These are phyloP conservation scores for Lasioglossum vierecki DNA, from an alignment of 2,888 invertebrate species.

Conservation along the genomic window DNA sequence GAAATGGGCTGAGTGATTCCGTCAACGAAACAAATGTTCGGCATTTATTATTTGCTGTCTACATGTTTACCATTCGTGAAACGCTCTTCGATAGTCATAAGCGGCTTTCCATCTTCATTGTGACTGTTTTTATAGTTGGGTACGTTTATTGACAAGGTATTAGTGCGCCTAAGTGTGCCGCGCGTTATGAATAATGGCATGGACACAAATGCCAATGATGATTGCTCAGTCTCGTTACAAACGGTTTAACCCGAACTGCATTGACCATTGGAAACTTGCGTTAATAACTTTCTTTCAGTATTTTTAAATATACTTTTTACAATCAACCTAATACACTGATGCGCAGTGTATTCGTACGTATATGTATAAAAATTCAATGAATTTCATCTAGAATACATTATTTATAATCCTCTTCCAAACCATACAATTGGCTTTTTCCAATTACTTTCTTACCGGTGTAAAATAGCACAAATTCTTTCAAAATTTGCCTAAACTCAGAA, in stretches of 20 bases:
- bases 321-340: too few species aligned
- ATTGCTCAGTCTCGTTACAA: slow-evolving; percentile 11
- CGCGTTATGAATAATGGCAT: slow-evolving; percentile 2
- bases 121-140: slow-evolving; percentile 70
- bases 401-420: too few species aligned
- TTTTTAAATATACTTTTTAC: too few species aligned
- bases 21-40: slow-evolving; percentile 71
- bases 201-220: background rate
- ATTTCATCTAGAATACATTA: too few species aligned
- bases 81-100: slow-evolving; percentile 31
- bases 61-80: slow-evolving; percentile 14
- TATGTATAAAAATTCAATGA: too few species aligned
- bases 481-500: too few species aligned
- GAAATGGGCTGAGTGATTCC: slow-evolving; percentile 79
- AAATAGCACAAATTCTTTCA: too few species aligned
- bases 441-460: too few species aligned
- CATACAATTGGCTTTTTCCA: too few species aligned
- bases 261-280: too few species aligned
- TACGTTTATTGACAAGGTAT: slow-evolving; percentile 59
- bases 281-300: too few species aligned
- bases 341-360: too few species aligned
- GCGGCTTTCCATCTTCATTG: slow-evolving; percentile 41
- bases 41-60: slow-evolving; percentile 34
- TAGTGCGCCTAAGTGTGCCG: slow-evolving; percentile 66
- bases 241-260: background rate